These are phyloP conservation scores for Anas platyrhynchos DNA, from an alignment of 2,113 vertebrate species.

Conservation along the genomic window DNA sequence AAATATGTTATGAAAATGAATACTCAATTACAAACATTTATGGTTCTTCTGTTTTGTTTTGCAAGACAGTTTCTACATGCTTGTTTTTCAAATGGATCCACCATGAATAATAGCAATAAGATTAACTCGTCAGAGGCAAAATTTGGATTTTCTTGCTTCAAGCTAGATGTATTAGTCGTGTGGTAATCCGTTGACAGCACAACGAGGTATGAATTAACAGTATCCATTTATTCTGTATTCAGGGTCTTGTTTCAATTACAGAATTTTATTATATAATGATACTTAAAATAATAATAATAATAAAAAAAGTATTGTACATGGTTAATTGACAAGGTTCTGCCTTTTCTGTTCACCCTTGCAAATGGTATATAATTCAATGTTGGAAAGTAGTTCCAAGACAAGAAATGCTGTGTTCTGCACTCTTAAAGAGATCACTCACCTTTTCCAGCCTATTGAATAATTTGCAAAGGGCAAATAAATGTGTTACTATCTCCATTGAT, in stretches of 20 bases:
- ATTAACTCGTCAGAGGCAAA: not conserved
- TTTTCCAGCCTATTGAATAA: not conserved
- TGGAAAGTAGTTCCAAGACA: not conserved
- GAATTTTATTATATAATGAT: not conserved
- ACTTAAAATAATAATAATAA: not conserved
- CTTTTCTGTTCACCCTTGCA: not conserved
- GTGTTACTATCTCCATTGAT: not conserved
- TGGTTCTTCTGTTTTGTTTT: not conserved
- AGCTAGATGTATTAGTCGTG: not conserved
- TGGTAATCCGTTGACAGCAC: not conserved
- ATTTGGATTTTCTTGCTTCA: not conserved
- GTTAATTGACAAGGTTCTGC: not conserved
- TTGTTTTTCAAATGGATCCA: not conserved
- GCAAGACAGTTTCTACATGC: not conserved
- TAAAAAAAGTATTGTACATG: not conserved
- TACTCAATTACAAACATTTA: not conserved
- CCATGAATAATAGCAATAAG: not conserved
- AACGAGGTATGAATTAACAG: not conserved
- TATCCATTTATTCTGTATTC: not conserved
- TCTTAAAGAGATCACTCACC: not conserved
- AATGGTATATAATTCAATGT: not conserved
- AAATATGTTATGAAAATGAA: not conserved
- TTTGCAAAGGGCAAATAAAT: not conserved
- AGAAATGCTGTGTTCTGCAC: not conserved
- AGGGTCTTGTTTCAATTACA: not conserved